These are phyloP conservation scores for Clunio marinus DNA, from an alignment of 2,888 invertebrate genomes.

Conservation along the genomic window DNA sequence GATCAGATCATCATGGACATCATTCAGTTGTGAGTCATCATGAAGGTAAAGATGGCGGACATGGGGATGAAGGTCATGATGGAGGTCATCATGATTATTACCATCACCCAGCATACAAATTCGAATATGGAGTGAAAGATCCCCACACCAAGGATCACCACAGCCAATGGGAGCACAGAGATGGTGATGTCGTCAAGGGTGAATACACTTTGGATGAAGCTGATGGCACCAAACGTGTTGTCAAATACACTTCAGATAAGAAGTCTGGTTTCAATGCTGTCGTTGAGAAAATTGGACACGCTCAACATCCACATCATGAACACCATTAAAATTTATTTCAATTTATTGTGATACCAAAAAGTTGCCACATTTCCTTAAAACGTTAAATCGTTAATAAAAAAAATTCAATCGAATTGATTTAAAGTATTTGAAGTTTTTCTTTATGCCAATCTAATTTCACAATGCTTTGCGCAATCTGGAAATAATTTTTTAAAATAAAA, in stretches of 20 bases:
- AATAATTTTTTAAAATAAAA: too few relatives aligned
- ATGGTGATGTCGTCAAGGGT: conserved; percentile 16
- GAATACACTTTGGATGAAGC: conserved; percentile 50
- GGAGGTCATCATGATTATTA: conserved; percentile 10
- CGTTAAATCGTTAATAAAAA: too few relatives aligned
- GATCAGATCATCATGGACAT: not conserved
- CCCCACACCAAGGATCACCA: conserved; percentile 10
- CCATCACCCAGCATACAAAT: not conserved
- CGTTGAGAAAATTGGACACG: conserved; percentile 52
- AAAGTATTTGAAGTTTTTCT: too few relatives aligned
- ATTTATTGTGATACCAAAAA: too few relatives aligned
- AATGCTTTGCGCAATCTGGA: too few relatives aligned
- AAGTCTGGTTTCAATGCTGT: conserved; percentile 54
- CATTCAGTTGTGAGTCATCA: not conserved
- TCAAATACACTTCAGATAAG: conserved; percentile 53
- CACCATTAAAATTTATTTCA: not conserved
- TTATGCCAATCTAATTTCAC: too few relatives aligned
- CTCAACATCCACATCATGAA: conserved; percentile 40
- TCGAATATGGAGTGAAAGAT: conserved; percentile 24
- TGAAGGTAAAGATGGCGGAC: not conserved
- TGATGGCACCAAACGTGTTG: conserved; percentile 53
- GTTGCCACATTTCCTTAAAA: too few relatives aligned
- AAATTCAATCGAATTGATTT: too few relatives aligned
- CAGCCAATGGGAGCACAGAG: conserved; percentile 1
- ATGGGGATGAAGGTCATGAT: not conserved